phyloP scores from a whole-genome alignment of 2,888 invertebrate species.

The Caenorhabditis auriculariae region DNA sequence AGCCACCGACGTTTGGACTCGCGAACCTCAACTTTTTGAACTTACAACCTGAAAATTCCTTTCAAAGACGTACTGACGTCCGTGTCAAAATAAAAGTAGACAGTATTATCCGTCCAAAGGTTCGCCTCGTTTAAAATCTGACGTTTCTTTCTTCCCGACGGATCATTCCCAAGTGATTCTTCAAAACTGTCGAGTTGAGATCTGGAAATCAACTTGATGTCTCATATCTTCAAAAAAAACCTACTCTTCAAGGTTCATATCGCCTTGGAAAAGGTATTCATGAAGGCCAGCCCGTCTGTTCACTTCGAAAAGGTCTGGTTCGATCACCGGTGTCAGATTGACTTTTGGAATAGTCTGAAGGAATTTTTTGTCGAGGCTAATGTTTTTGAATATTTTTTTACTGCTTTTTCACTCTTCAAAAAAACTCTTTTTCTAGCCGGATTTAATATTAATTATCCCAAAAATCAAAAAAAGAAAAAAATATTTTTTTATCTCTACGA shows the following conservation, averaged over 20 bases:
- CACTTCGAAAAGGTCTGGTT: slow-evolving; percentile 21
- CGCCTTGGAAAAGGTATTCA: slow-evolving; percentile 24
- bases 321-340: slow-evolving; percentile 6
- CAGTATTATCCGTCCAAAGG: slow-evolving; percentile 24
- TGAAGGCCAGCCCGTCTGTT: slow-evolving; percentile 21
- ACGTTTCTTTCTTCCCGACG: slow-evolving; percentile 14
- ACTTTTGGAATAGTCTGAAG: slow-evolving; percentile 12
- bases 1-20: slow-evolving; percentile 9
- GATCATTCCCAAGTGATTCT: background rate
- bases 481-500: too few relatives aligned
- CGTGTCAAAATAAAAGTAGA: slow-evolving; percentile 32
- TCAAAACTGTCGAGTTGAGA: slow-evolving; percentile 2
- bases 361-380: too few relatives aligned
- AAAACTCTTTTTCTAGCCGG: too few relatives aligned
- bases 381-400: too few relatives aligned
- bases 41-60: too few relatives aligned
- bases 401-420: too few relatives aligned
- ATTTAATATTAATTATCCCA: too few relatives aligned
- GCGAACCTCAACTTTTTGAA: slow-evolving; percentile 3
- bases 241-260: slow-evolving; percentile 20
- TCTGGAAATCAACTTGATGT: background rate
- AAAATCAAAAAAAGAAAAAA: too few relatives aligned
- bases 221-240: background rate
- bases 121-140: slow-evolving; percentile 18
- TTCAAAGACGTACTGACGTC: slow-evolving; percentile 2